Evolutionary conservation across 2,888 invertebrate genomes (phyloP), one percentile per base, ranked within the genome.

Genomic region (Clostera curtula): DNA sequence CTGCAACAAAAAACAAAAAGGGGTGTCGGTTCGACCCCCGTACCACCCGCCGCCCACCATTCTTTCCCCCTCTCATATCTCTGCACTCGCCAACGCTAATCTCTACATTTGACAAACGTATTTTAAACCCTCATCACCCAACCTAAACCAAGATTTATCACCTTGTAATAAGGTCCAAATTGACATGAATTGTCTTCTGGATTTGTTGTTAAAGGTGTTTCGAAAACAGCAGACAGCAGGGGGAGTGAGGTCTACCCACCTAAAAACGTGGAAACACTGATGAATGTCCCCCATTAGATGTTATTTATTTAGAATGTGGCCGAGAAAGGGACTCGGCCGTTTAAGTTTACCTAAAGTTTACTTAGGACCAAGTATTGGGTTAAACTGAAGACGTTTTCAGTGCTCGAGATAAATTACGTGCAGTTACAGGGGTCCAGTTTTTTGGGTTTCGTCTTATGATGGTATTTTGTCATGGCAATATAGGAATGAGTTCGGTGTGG

Each of bases 261-360:
- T 79, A 82, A 83, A 83, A 83, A 82, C 77, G 82, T 75, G 71
- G 79, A 76, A 82, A 79, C 79, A 59, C 79, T 83, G 85, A 85
- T 84, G 85, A 85, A 85, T 85, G 85, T 76, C 63, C 67, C 71
- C 84, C 84, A 85, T 85, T 85, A 85, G 85, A 80, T 73, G 85
- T 83, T 85, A 85, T 85, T 85, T 85, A 85, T 85, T 85, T 85
- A 84, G 84, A 82, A 72, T 79, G 83, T 71, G 83, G 80, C 77
- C 74, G 71, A 72, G 68, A 70, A 69, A 79, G 80, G 79, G 79
- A 75, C 77, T 69, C 40, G 40, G 62, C 56, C 65, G 73, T 71
- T 82, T 75, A 79, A 80, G 74, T 79, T 73, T 63, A 64, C 75
- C 75, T 71, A 73, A 70, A 76, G 80, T 83, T 83, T 83, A 75